phyloP scores from a whole-genome alignment of 2,113 vertebrate species.

The Mobula hypostoma region DNA sequence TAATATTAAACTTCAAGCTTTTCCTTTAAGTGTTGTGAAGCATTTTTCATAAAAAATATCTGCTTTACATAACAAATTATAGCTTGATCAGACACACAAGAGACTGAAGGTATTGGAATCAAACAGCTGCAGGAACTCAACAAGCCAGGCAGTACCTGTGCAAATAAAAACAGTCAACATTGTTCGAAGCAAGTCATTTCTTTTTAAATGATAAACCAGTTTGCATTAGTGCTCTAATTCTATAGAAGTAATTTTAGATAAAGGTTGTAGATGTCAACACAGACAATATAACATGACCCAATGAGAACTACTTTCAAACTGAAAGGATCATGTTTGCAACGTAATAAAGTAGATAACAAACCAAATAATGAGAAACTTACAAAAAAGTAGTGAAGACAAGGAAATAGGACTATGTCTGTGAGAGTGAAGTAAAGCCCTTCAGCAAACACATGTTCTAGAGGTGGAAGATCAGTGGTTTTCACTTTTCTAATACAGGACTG shows the following conservation, averaged over 20 bases:
- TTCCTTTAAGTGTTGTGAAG: not conserved
- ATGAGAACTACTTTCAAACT: not conserved
- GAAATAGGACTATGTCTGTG: constrained; percentile 84
- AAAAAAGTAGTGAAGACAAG: constrained; percentile 84
- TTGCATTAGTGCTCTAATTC: not conserved
- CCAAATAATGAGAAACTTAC: constrained; percentile 58
- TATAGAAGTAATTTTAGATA: not conserved
- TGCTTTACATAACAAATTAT: too few species aligned
- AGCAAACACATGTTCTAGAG: constrained; percentile 82
- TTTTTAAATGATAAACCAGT: not conserved
- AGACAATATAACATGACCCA: not conserved
- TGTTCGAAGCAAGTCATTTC: not conserved
- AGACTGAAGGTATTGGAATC: too few species aligned
- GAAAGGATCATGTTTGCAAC: not conserved
- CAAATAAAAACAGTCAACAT: too few species aligned
- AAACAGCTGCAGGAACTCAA: too few species aligned
- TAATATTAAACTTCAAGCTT: not conserved
- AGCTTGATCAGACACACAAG: too few species aligned
- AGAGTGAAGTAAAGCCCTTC: constrained; percentile 94
- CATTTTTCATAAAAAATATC: not conserved
- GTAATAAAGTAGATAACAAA: not conserved
- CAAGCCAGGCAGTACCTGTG: too few species aligned
- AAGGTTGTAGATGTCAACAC: not conserved
- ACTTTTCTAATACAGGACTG: constrained; percentile 74
- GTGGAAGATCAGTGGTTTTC: constrained; percentile 72